Evolutionary conservation across 1,140 invertebrate species (phyloP), one percentile per base, ranked within the genome.

Genomic region (Pseudomyrmex flavicornis): DNA sequence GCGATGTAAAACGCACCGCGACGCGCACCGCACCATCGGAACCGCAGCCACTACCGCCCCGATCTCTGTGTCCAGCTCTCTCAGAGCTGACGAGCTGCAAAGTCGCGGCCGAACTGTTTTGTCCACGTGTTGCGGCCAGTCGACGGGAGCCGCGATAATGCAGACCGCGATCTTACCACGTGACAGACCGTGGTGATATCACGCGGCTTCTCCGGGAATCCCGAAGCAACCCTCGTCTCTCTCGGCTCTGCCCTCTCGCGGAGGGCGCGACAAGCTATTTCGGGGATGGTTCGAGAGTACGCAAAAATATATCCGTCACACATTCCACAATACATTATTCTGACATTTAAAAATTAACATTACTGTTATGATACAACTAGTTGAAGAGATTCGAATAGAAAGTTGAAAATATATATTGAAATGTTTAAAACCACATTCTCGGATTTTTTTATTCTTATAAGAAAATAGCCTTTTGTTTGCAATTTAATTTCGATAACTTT

Each of bases 121-220:
- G 61, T 85, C 76, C 90, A 90, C 90, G 89, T 90, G 90, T 85
- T 87, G 54, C 73, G 74, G 46, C 46, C 22, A 65, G 54, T 50
- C 52, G 74, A 83, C 35, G 50, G 35, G 9, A 35, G 48, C n/a
- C 12, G 48, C 4, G 84, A 66, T 82, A 89, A 79, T 52, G 52
- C 44, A 86, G 88, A 15, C 15, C 12, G 9, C 61, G 56, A 20
- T 12, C 10, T 89, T 89, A 88, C 62, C 88, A 62, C 62, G 3
- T 26, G 9, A 3, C 10, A 61, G 62, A 88, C 22, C 8, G 50
- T 46, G 4, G 52, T 75, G 56, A 54, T 54, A 86, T 82, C 88
- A 26, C 7, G 20, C 44, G 58, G 68, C 22, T 2, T 20, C 9
- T 8, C 44, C 12, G 0, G 15, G 66, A 85, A 82, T 46, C 22